Conservation (phyloP, 2,797 vertebrate species). For the Oreortyx pictus region DNA sequence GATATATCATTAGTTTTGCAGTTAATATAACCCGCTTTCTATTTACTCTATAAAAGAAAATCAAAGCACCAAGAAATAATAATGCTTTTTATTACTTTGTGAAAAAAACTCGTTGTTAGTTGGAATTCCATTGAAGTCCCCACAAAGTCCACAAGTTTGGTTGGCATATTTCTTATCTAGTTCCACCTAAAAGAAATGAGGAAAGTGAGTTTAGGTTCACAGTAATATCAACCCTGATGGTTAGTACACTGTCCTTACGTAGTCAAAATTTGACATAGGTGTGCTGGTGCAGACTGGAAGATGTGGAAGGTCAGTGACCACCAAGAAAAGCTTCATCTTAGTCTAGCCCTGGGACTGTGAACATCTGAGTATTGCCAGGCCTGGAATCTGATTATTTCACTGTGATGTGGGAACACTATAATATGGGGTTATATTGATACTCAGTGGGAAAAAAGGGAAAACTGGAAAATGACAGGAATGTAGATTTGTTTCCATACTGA, state of each 20-base stretch:
- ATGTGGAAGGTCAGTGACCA: not conserved
- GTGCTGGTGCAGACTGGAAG: not conserved
- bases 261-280: not conserved
- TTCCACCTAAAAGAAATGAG: constrained; percentile 82
- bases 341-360: not conserved
- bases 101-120: constrained; percentile 84
- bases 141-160: constrained; percentile 84
- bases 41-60: not conserved
- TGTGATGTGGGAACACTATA: not conserved
- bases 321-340: not conserved
- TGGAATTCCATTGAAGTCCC: constrained; percentile 81
- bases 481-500: not conserved
- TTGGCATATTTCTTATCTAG: constrained; percentile 79
- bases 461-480: not conserved
- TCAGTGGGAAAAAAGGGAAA: not conserved
- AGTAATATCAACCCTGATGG: not conserved
- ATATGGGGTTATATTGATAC: not conserved
- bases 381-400: not conserved
- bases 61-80: not conserved
- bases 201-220: not conserved
- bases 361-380: not conserved
- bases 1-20: not conserved
- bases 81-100: constrained; percentile 63
- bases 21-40: not conserved
- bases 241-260: not conserved